Base-by-base conservation (phyloP, 2,113 vertebrate species). In the Seriola quinqueradiata region DNA sequence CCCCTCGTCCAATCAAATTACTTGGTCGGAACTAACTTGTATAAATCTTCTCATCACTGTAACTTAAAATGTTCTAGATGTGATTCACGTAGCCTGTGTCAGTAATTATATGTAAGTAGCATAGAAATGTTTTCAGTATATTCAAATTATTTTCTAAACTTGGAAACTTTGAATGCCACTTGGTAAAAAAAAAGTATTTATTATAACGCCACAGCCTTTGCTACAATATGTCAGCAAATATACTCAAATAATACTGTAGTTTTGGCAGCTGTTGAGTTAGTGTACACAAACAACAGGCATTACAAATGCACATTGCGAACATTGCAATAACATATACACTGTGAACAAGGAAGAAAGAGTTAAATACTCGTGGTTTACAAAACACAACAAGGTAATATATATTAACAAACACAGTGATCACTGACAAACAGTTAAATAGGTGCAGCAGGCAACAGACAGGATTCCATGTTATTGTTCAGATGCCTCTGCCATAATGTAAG, bases 361-460 rank as follows among this genome's bases (percentile, higher is more conserved):
- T 61, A 70, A 75, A 76, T 73, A 84, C 50, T 44, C 19, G n/a
- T 76, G 40, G 23, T 69, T 84, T 76, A 87, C 50, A 81, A 85
- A 89, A 75, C 64, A 65, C 12, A 28, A 66, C 34, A 42, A 21
- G 19, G 36, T 54, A 60, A 72, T n/a, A 71, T 46, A 68, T 13
- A 76, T 72, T 28, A 82, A 83, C 46, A 80, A 73, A 57, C 50
- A 8, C n/a, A 50, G 44, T 54, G 19, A 66, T 84, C 38, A 61
- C 59, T 63, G 63, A 84, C 34, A 38, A 65, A 59, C 7, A 0
- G 3, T 36, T 78, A 61, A 79, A 81, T 79, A 68, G 85, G 79
- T 17, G 46, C 79, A 91, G 83, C 82, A 91, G 72, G 74, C 66
- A 85, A 70, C 61, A 89, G 77, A 86, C 84, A 82, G 54, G 21